Percentiles rank a stretch among this genome's conserved stretches.
phyloP scores from a whole-genome alignment of 2,797 vertebrate species.

The Enteromius trimaculatus region DNA sequence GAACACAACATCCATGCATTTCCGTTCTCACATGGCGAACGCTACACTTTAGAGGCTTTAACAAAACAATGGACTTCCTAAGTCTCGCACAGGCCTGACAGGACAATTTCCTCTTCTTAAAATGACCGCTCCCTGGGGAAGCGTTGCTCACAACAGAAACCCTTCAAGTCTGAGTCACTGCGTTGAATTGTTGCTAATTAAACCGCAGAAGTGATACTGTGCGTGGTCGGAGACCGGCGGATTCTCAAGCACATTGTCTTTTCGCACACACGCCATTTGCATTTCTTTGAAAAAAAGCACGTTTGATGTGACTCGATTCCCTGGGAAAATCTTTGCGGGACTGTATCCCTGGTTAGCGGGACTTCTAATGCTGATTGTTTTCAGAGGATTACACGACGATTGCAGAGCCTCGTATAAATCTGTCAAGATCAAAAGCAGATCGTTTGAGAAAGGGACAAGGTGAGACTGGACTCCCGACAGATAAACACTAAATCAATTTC shows the following conservation, averaged over 20 bases:
- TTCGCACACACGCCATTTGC: conserved; percentile 8
- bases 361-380: conserved; percentile 12
- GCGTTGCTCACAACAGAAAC: background rate
- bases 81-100: conserved; percentile 23
- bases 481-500: background rate
- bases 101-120: conserved; percentile 42
- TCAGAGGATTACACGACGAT: background rate
- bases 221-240: background rate
- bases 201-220: background rate
- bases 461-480: background rate
- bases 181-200: conserved; percentile 9
- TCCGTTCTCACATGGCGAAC: conserved; percentile 27
- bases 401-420: conserved; percentile 8
- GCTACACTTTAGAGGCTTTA: conserved; percentile 19
- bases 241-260: conserved; percentile 20
- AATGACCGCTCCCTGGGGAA: conserved; percentile 22
- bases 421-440: conserved; percentile 34
- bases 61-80: conserved; percentile 44
- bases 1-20: background rate
- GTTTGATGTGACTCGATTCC: conserved; percentile 42
- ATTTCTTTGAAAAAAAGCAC: conserved; percentile 58
- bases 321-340: background rate
- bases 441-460: conserved; percentile 28
- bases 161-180: conserved; percentile 11
- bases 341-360: background rate